Evolutionary conservation across 2,888 invertebrate genomes (phyloP).

Genomic region (Vanessa cardui): DNA sequence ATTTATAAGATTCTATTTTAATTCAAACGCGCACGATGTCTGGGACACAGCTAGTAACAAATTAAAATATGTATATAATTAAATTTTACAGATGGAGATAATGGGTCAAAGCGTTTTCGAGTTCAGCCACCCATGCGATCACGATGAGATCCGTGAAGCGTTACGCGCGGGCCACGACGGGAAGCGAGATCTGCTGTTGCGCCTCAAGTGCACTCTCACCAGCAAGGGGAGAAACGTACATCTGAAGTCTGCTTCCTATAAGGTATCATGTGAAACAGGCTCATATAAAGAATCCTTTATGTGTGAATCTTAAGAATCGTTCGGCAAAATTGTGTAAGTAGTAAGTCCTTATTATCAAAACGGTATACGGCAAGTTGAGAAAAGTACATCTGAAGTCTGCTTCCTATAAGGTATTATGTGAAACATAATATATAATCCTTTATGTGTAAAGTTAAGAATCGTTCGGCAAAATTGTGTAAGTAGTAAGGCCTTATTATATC

Average conservation of each 20-base stretch:
- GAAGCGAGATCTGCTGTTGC: slow-evolving; percentile 86
- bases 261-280: slow-evolving; percentile 82
- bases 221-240: slow-evolving; percentile 97
- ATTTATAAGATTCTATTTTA: no score
- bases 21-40: no score
- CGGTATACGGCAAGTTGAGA: slow-evolving; percentile 60
- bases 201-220: slow-evolving; percentile 97
- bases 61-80: slow-evolving; percentile 21
- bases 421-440: no score
- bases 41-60: no score
- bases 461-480: no score
- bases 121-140: slow-evolving; percentile 97
- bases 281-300: no score
- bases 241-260: slow-evolving; percentile 96
- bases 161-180: slow-evolving; percentile 75
- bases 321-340: no score
- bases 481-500: no score
- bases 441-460: no score
- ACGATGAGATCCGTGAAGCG: slow-evolving; percentile 91
- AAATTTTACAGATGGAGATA: slow-evolving; percentile 91
- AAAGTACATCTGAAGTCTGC: slow-evolving; percentile 98
- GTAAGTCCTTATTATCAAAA: no score
- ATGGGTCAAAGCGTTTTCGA: slow-evolving; percentile 97
- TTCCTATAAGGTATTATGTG: slow-evolving; percentile 90
- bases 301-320: no score